Evolutionary conservation across 53 echinoderm and acorn worm species (phyloP).

Genomic region (Hippasteria phrygiana): DNA sequence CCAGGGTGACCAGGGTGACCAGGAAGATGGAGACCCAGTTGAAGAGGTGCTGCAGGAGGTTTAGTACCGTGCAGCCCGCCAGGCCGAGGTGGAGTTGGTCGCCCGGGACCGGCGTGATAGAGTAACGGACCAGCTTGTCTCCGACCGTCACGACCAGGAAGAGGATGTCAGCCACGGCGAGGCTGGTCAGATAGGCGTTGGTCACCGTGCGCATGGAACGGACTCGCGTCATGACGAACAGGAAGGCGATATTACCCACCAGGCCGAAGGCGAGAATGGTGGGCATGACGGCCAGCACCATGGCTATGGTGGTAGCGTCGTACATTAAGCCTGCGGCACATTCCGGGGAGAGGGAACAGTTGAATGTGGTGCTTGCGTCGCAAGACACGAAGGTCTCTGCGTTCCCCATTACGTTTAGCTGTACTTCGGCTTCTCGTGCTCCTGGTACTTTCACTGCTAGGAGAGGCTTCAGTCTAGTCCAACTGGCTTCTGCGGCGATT

Average conservation of each 20-base stretch:
- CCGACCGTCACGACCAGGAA: conserved; percentile 71
- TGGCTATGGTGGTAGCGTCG: conserved; percentile 4
- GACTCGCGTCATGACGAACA: conserved; percentile 75
- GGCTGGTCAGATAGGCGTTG: conserved; percentile 73
- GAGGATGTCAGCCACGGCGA: conserved; percentile 71
- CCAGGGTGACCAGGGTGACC: conserved; percentile 69
- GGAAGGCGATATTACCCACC: conserved; percentile 70
- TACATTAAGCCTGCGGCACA: conserved; percentile 6
- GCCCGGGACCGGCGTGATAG: conserved; percentile 48
- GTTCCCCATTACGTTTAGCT: neutral
- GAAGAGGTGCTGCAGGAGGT: conserved; percentile 63
- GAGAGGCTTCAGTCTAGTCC: no score
- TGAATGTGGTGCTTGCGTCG: conserved; percentile 13
- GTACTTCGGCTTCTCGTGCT: no score
- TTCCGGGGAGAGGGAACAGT: conserved; percentile 10
- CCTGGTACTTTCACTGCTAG: no score
- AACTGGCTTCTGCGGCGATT: no score
- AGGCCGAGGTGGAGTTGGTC: conserved; percentile 66
- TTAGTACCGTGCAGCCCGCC: conserved; percentile 67
- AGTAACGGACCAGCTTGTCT: conserved; percentile 69
- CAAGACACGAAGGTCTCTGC: neutral
- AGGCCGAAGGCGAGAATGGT: conserved; percentile 71
- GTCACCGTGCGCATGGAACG: conserved; percentile 84
- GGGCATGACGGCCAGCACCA: conserved; percentile 68
- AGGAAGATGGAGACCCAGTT: conserved; percentile 73